Percentiles rank a stretch among this genome's conserved stretches.
phyloP scores from a whole-genome alignment of 2,888 invertebrate species.

The Atrina japonica region DNA sequence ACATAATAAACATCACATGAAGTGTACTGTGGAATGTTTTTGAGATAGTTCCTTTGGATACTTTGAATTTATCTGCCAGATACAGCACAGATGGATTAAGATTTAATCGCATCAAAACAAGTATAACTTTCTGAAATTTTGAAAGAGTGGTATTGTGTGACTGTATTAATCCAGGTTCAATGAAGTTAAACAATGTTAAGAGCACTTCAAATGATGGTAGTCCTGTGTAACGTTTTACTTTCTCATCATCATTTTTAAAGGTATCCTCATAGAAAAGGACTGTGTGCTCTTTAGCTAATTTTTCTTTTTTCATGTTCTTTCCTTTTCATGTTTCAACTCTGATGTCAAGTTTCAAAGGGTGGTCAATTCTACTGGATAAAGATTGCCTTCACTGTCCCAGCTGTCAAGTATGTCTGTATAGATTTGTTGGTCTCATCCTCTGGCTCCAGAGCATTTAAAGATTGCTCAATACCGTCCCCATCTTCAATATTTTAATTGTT shows the following conservation, averaged over 20 bases:
- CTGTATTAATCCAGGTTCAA: constrained; percentile 6
- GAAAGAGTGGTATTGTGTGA: constrained; percentile 22
- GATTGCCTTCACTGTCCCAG: too few species aligned
- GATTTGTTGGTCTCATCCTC: too few species aligned
- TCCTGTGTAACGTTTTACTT: constrained; percentile 35
- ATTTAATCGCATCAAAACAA: constrained; percentile 37
- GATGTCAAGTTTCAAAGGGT: too few species aligned
- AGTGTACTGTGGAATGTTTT: constrained; percentile 34
- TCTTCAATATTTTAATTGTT: too few species aligned
- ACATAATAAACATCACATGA: constrained; percentile 27
- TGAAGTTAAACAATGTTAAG: constrained; percentile 27
- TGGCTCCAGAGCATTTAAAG: too few species aligned
- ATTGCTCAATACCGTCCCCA: too few species aligned
- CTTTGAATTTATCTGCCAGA: constrained; percentile 31
- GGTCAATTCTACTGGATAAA: constrained; percentile 2
- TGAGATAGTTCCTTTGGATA: constrained; percentile 29
- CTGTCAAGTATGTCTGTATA: too few species aligned
- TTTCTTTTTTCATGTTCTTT: constrained; percentile 4
- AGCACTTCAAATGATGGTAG: constrained; percentile 28
- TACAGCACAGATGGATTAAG: constrained; percentile 35
- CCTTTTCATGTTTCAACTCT: too few species aligned
- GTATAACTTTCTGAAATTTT: constrained; percentile 34
- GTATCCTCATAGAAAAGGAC: constrained; percentile 10
- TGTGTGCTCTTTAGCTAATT: constrained; percentile 13
- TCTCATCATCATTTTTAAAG: constrained; percentile 31